Conservation (phyloP, 2,888 invertebrate genomes). For the Notodonta ziczac region DNA sequence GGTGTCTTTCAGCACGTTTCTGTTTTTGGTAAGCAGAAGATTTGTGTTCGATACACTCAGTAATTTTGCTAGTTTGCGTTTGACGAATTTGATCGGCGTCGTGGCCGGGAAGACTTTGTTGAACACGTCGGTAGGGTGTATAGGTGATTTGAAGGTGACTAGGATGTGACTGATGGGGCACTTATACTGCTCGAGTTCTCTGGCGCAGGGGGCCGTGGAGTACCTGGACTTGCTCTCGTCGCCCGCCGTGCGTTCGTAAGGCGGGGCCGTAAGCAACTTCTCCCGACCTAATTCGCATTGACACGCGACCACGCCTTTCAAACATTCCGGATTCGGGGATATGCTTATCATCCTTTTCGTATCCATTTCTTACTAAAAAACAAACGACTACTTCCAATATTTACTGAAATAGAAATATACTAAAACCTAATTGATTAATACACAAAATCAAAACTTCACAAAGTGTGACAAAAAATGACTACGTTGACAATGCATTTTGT, state of each 20-base stretch:
- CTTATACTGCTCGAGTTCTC: conserved; percentile 65
- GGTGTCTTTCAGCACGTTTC: conserved; percentile 73
- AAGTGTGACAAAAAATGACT: conserved; percentile 3
- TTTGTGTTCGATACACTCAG: conserved; percentile 68
- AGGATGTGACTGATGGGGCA: conserved; percentile 73
- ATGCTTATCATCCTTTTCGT: conserved; percentile 51
- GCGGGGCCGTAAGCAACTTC: conserved; percentile 74
- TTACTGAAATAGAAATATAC: not conserved
- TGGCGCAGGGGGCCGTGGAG: conserved; percentile 67
- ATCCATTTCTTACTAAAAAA: conserved; percentile 39
- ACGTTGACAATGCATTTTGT: not conserved
- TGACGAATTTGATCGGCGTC: conserved; percentile 72
- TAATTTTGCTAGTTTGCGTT: conserved; percentile 74
- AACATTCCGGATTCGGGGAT: conserved; percentile 52
- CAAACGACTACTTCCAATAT: not conserved
- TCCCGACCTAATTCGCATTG: conserved; percentile 78
- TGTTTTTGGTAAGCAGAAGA: conserved; percentile 69
- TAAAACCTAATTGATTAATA: not conserved
- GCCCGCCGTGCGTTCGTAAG: conserved; percentile 55
- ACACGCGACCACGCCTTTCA: conserved; percentile 60
- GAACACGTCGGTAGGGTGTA: conserved; percentile 67
- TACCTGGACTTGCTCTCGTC: conserved; percentile 60
- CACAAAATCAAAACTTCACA: conserved; percentile 5
- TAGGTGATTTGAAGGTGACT: conserved; percentile 71
- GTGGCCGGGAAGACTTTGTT: conserved; percentile 76